phyloP scores from a whole-genome alignment of 2,113 vertebrate genomes.

The Larimichthys crocea region DNA sequence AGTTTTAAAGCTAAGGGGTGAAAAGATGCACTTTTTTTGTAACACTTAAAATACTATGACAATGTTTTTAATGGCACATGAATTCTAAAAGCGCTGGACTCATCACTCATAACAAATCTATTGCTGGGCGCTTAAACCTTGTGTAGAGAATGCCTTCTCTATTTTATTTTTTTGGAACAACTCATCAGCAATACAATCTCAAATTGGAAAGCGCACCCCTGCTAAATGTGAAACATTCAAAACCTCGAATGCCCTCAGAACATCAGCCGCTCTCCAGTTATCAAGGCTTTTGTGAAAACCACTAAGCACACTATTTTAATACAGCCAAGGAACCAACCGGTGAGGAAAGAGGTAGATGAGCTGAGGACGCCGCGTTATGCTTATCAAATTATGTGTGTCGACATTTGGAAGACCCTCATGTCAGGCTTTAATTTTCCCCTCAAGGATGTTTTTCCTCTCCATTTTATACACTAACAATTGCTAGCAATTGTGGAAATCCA shows the following conservation, averaged over 20 bases:
- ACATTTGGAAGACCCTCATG: conserved; percentile 16
- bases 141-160: neutral
- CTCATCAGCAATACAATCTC: neutral
- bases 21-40: too few species aligned
- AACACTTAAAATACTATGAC: neutral
- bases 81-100: neutral
- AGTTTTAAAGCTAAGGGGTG: neutral
- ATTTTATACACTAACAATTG: neutral
- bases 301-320: neutral
- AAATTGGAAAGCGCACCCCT: neutral
- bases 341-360: neutral
- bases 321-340: neutral
- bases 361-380: neutral
- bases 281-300: neutral
- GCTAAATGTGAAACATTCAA: conserved; percentile 1
- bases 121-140: neutral
- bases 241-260: neutral
- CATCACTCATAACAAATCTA: neutral
- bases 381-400: neutral
- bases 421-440: conserved; percentile 15
- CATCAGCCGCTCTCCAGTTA: neutral
- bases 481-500: neutral
- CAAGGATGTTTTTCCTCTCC: neutral
- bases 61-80: neutral
- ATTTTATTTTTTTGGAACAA: neutral